phyloP scores from a whole-genome alignment of 1,140 invertebrate genomes.

The Drosophila sp. region DNA sequence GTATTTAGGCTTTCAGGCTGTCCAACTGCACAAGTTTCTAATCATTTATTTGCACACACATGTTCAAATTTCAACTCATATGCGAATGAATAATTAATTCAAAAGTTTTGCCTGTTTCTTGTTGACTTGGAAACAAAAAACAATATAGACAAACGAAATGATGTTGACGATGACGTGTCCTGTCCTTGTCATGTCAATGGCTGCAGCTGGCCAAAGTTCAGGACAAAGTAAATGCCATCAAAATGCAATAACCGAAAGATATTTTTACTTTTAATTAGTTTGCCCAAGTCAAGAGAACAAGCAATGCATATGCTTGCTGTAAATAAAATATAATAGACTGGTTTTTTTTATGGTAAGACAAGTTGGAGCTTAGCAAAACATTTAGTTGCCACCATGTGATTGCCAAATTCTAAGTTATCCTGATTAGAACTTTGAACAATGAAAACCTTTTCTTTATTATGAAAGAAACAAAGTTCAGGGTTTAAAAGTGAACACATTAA shows the following conservation, averaged over 20 bases:
- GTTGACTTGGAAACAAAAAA: conserved; percentile 4
- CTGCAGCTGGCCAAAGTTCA: conserved; percentile 52
- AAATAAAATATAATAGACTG: too few relatives aligned
- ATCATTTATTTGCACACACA: conserved; percentile 35
- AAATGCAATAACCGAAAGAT: conserved; percentile 27
- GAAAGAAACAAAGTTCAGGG: too few relatives aligned
- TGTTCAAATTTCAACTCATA: conserved; percentile 15
- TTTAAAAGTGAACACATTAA: too few relatives aligned
- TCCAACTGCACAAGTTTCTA: conserved; percentile 23
- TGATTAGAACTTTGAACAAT: too few relatives aligned
- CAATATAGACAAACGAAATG: not conserved
- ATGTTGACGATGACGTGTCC: conserved; percentile 26
- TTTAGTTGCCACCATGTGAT: not conserved
- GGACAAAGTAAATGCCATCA: conserved; percentile 24
- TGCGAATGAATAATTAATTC: conserved; percentile 8
- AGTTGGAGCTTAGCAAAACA: not conserved
- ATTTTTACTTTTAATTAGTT: conserved; percentile 21
- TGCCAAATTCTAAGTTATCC: too few relatives aligned
- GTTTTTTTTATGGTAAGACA: too few relatives aligned
- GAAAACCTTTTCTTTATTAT: too few relatives aligned
- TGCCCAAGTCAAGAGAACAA: not conserved
- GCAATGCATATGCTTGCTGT: not conserved
- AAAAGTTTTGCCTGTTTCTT: not conserved
- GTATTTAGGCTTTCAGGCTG: not conserved
- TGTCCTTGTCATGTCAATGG: conserved; percentile 47